Evolutionary conservation across 2,888 invertebrate species (phyloP).

Genomic region (Melipona beecheii): DNA sequence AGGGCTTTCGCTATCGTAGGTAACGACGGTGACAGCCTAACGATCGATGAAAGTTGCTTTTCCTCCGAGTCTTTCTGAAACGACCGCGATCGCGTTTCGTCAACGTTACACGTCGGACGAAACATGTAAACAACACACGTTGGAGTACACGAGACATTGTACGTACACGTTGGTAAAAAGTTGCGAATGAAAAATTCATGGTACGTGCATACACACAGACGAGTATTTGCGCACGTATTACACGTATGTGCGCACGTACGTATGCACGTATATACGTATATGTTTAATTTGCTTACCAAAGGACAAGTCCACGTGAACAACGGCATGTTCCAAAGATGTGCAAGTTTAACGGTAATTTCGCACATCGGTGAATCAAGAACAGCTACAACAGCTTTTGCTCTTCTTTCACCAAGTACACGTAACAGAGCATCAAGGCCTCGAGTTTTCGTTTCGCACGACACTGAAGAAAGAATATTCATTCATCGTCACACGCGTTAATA

Average conservation of each 20-base stretch:
- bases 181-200: neutral
- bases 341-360: slow-evolving; percentile 84
- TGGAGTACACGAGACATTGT: too few species aligned
- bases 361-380: slow-evolving; percentile 85
- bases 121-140: neutral
- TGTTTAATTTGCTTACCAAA: slow-evolving; percentile 81
- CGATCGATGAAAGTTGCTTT: slow-evolving; percentile 46
- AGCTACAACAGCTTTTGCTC: slow-evolving; percentile 84
- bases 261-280: too few species aligned
- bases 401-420: slow-evolving; percentile 82
- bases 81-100: neutral
- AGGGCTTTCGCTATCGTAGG: slow-evolving; percentile 84
- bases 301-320: slow-evolving; percentile 86
- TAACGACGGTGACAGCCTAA: slow-evolving; percentile 84
- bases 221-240: too few species aligned
- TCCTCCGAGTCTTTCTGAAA: slow-evolving; percentile 62
- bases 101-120: neutral
- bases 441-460: slow-evolving; percentile 84
- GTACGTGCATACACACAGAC: neutral
- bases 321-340: slow-evolving; percentile 85
- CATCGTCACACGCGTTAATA: too few species aligned
- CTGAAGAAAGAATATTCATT: slow-evolving; percentile 72
- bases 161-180: neutral
- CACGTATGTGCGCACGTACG: too few species aligned
- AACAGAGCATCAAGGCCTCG: slow-evolving; percentile 84